Base-by-base conservation (phyloP, 2,113 vertebrate species). In the Hiodon tergisus region DNA sequence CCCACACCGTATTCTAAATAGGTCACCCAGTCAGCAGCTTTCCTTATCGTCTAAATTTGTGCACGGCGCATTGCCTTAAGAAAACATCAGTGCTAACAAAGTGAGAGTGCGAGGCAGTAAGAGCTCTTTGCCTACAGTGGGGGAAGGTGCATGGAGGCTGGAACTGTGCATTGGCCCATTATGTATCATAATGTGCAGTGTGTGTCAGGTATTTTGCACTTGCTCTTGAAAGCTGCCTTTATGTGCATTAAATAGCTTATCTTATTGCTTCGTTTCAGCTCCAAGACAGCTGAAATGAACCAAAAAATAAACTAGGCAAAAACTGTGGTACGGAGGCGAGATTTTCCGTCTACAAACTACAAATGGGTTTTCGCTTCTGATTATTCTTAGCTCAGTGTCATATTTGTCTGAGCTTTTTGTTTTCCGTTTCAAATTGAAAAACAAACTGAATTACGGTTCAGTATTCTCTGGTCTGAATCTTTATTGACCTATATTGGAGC, bases 1-100 rank as follows among this genome's bases (percentile, higher is more conserved):
- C 52, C 51, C 17, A 16, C 8, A 54, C 16, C 9, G 51, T 11
- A 46, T 11, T 51, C 13, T 72, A 65, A 73, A 63, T 53, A 11
- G 60, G 60, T 63, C 60, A 13, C 50, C 5, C 75, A 54, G 75
- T n/a, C 59, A 62, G 68, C 51, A 58, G 73, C 11, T 51, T 31
- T n/a, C 10, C 5, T 2, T 31, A 10, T 57, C 61, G 14, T 16
- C 51, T 31, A 8, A 61, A 54, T n/a, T 47, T 53, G 11, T 9
- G 14, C 48, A 52, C 8, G 14, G 48, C 16, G 50, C 3, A 10
- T 10, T n/a, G 17, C 60, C 54, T 59, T 70, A 14, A 5, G 59
- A 75, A 47, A 57, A 59, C 57, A 69, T 52, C 57, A 69, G 66
- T n/a, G 5, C n/a, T 67, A 60, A 17, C 52, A 10, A 58, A 55